A percentile compares a stretch with the other conserved stretches of the same genome.
phyloP scores from a whole-genome alignment of 2,113 vertebrate species.

The Rostratula benghalensis region DNA sequence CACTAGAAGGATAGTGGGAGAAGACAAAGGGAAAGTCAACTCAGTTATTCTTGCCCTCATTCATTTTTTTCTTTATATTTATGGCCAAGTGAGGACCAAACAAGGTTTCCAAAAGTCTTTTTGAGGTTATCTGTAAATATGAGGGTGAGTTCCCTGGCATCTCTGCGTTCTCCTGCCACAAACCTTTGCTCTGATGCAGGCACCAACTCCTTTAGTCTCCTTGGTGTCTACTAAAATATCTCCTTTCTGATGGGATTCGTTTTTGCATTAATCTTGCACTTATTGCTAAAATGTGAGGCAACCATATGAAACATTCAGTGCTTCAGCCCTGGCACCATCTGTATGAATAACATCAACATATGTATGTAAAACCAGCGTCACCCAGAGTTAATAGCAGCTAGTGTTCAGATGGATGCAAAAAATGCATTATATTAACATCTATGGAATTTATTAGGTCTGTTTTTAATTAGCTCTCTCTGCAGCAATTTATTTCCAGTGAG shows the following conservation, averaged over 20 bases:
- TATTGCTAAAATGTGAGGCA: neutral
- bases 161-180: neutral
- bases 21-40: neutral
- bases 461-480: conserved; percentile 9
- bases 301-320: neutral
- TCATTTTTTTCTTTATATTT: neutral
- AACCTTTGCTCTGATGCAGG: neutral
- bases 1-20: neutral
- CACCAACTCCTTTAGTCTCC: neutral
- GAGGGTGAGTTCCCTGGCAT: neutral
- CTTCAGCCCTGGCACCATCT: neutral
- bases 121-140: neutral
- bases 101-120: neutral
- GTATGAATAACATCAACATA: neutral
- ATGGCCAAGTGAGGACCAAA: neutral
- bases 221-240: neutral
- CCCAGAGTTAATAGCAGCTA: neutral
- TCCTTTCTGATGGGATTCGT: neutral
- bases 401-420: neutral
- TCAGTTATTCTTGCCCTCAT: neutral
- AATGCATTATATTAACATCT: conserved; percentile 3
- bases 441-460: neutral
- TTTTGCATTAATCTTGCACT: neutral
- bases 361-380: neutral
- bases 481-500: neutral